These are phyloP conservation scores for Phortica variegata DNA, from an alignment of 1,140 invertebrate species.

Conservation along the genomic window DNA sequence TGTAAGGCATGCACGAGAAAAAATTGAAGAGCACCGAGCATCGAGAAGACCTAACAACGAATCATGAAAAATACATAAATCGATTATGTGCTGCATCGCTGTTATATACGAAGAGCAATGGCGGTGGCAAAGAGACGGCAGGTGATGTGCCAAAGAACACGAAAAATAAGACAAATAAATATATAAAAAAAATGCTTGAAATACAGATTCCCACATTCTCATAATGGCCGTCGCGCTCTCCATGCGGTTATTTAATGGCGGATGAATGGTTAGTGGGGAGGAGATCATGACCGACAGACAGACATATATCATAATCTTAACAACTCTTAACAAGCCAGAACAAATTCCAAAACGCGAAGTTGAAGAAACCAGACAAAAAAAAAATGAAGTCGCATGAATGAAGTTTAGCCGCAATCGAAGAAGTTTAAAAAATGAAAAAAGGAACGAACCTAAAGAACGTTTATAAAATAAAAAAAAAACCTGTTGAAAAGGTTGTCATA, in stretches of 20 bases:
- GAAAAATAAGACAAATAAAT: slow-evolving; percentile 20
- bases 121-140: background rate
- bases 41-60: slow-evolving; percentile 42
- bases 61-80: slow-evolving; percentile 54
- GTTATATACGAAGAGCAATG: no score
- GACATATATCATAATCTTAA: slow-evolving; percentile 57
- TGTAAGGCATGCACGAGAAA: slow-evolving; percentile 22
- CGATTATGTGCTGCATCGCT: slow-evolving; percentile 52
- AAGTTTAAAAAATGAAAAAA: no score
- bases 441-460: no score
- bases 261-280: no score
- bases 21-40: slow-evolving; percentile 1
- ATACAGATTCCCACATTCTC: slow-evolving; percentile 50
- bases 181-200: slow-evolving; percentile 47
- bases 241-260: no score
- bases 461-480: no score
- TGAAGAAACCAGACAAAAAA: slow-evolving; percentile 16
- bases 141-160: slow-evolving; percentile 16
- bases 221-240: slow-evolving; percentile 50
- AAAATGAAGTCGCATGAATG: slow-evolving; percentile 17
- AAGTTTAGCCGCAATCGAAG: no score
- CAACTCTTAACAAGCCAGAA: slow-evolving; percentile 56
- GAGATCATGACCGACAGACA: slow-evolving; percentile 3
- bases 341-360: slow-evolving; percentile 53
- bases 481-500: no score